phyloP scores from a whole-genome alignment of 2,113 vertebrate species.

The Zosterops pallidus region DNA sequence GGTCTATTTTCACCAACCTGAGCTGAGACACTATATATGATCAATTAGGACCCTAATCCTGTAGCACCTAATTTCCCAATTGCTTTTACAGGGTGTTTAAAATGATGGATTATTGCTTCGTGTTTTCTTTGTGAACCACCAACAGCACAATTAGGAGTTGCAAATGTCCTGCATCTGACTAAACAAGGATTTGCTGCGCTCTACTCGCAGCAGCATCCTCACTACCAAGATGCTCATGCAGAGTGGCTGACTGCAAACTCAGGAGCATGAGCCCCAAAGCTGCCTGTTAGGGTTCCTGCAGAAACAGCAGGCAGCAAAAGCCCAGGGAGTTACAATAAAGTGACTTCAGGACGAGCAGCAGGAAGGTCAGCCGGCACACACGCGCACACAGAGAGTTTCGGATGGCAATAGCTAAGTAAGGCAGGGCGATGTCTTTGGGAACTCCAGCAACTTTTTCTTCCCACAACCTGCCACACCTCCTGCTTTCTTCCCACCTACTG shows the following conservation, averaged over 20 bases:
- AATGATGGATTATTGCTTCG: not conserved
- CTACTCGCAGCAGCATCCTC: not conserved
- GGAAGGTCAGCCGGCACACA: not conserved
- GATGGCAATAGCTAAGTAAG: not conserved
- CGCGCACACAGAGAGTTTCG: accelerated
- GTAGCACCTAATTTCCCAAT: not conserved
- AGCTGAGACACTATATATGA: not conserved
- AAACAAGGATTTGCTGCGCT: accelerated
- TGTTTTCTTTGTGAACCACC: not conserved
- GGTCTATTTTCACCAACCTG: not conserved
- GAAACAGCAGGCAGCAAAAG: not conserved
- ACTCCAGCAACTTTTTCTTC: conserved; percentile 36
- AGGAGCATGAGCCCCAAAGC: not conserved
- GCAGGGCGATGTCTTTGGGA: conserved; percentile 51
- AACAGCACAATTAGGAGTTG: not conserved
- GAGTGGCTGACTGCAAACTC: not conserved
- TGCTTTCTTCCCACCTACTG: not conserved
- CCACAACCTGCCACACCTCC: conserved; percentile 56
- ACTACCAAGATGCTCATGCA: accelerated
- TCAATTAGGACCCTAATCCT: not conserved
- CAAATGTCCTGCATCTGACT: not conserved
- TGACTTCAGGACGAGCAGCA: not conserved
- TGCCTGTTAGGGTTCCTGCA: not conserved
- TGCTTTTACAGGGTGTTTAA: not conserved
- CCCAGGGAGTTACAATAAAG: not conserved